Base-by-base conservation (phyloP, 2,113 vertebrate species). In the Bungarus multicinctus region DNA sequence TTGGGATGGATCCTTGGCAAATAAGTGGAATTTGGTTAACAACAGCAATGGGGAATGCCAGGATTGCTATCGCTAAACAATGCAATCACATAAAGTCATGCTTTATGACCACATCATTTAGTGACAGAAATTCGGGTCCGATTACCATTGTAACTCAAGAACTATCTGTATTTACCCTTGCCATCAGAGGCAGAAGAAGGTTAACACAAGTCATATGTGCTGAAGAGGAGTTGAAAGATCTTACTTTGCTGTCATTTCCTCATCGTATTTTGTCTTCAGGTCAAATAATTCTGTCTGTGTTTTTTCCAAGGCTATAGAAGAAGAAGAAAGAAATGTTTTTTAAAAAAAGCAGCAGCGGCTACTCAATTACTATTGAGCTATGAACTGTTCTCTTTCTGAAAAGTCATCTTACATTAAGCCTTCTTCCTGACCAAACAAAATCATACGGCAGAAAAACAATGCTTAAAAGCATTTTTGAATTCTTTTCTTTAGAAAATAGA, bases 261-360 rank as follows among this genome's bases (percentile, higher is more conserved):
- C 99, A 94, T 99, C 99, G 2, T 99, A 99, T 97, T 99, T 99
- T 97, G 99, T 98, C 98, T 99, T 99, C 98, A 99, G 98, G 98
- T 99, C 99, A 97, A 99, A 99, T 97, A 99, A 98, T 96, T 99
- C 99, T 95, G 99, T 98, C 98, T 98, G 99, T 98, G 99, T 99
- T 97, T 98, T 98, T 98, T 99, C 99, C 98, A 99, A 98, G 97
- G 98, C 99, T 99, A 97, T 97, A 98, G 96, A 90, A 97, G 9
- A 53, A 8, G 30, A 43, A 64, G 43, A 7, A 88, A 53, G 64
- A 69, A 64, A 52, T 89, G 25, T 23, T 89, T 12, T 45, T 34
- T 88, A 34, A 47, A 20, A 20, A 4, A 57, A 92, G 74, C 34
- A 81, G 30, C 64, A 69, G 85, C 55, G 85, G 43, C 89, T 55